These are phyloP conservation scores for Geotrupes spiniger DNA, from an alignment of 2,888 invertebrate genomes.

Conservation along the genomic window DNA sequence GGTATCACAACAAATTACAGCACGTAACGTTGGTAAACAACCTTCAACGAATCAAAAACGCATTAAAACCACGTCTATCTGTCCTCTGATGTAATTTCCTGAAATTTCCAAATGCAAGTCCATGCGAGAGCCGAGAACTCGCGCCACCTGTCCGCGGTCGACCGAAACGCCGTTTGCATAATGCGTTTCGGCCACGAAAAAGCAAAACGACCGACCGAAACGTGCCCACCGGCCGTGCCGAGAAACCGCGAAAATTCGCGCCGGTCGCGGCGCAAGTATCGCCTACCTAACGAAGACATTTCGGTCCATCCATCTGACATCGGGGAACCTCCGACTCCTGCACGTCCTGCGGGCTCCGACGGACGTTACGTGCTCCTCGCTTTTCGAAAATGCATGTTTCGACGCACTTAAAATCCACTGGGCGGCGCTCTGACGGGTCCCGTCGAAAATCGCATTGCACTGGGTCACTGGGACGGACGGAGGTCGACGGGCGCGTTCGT, in stretches of 20 bases:
- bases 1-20: not conserved
- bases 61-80: slow-evolving; percentile 1
- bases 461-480: too few species aligned
- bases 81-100: slow-evolving; percentile 14
- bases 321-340: not conserved
- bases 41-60: slow-evolving; percentile 15
- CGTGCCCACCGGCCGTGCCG: too few species aligned
- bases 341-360: too few species aligned
- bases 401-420: too few species aligned
- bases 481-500: not conserved
- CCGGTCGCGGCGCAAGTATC: too few species aligned
- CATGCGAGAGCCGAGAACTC: not conserved
- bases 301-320: slow-evolving; percentile 42
- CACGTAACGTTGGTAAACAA: slow-evolving; percentile 1
- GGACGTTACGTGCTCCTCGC: too few species aligned
- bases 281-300: slow-evolving; percentile 50
- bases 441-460: too few species aligned
- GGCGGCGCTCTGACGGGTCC: too few species aligned
- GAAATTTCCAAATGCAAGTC: slow-evolving; percentile 8
- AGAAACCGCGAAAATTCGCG: too few species aligned
- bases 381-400: not conserved
- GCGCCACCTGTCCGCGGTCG: slow-evolving; percentile 14
- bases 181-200: not conserved
- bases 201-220: too few species aligned
- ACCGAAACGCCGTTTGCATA: slow-evolving; percentile 12